Conservation (phyloP, 2,113 vertebrate genomes). For the Ameiurus melas region DNA sequence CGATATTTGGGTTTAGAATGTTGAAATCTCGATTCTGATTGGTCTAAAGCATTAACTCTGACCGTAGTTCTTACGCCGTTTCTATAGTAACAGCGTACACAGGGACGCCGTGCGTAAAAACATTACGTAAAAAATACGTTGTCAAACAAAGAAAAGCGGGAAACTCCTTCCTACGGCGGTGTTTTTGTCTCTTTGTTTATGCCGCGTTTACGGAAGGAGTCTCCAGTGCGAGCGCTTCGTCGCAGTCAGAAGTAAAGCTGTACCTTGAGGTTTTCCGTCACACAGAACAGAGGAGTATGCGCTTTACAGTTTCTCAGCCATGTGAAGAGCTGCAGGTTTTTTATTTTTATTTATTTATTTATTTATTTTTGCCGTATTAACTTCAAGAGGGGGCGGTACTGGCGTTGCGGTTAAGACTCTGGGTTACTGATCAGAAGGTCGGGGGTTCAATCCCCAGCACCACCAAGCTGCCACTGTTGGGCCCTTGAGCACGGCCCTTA, state of each 20-base stretch:
- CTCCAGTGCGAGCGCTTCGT: neutral
- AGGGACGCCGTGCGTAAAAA: neutral
- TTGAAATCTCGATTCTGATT: neutral
- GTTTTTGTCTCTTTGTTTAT: neutral
- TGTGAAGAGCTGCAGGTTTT: neutral
- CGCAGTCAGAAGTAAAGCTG: too few species aligned
- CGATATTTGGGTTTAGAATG: neutral
- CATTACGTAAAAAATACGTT: neutral
- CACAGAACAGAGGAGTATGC: too few species aligned
- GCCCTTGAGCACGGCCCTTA: too few species aligned
- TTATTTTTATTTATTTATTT: neutral
- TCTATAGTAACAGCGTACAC: neutral
- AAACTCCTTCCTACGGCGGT: neutral
- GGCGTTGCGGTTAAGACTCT: too few species aligned
- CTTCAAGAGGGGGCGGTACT: too few species aligned
- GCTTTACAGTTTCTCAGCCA: neutral
- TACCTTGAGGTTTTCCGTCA: too few species aligned
- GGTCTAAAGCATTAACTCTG: neutral
- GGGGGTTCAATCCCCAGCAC: too few species aligned
- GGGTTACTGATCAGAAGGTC: too few species aligned
- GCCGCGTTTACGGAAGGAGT: neutral
- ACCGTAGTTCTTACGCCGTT: neutral
- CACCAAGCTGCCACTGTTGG: too few species aligned
- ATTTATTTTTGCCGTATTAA: neutral
- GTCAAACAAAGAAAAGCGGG: neutral